Base-by-base conservation (phyloP, 2,888 invertebrate species). In the Callyntrura guangdongensis region DNA sequence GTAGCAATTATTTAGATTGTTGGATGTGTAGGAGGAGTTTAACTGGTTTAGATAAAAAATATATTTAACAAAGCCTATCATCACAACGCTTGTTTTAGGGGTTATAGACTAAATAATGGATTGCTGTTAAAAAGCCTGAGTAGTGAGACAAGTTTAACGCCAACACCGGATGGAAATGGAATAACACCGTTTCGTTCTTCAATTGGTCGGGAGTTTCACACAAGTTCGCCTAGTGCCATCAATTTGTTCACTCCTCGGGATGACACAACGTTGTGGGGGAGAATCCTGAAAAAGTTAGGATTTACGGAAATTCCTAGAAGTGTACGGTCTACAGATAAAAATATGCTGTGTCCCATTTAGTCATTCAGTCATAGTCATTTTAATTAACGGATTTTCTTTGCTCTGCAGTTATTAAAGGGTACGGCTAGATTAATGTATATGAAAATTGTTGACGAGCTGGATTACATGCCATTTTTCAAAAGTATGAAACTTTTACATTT, bases 361-460 rank as follows among this genome's bases (percentile, higher is more conserved):
- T 56, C n/a, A n/a, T n/a, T n/a, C n/a, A n/a, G n/a, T n/a, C n/a
- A n/a, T n/a, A n/a, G n/a, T n/a, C n/a, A n/a, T n/a, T n/a, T n/a
- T n/a, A 56, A 12, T 69, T n/a, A 14, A 17, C 27, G 64, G 36
- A 47, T 56, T 83, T 22, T 85, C 59, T 56, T 53, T 53, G n/a
- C 17, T 93, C 96, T 96, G 87, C 95, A 97, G 97, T 96, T 96
- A 93, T 95, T 97, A 59, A 96, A 95, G 95, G 96, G 1, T 95
- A 96, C 47, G 97, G 97, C 61, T 96, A 96, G 94, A 36, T 95
- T 97, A 47, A 94, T 97, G 8, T 98, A 97, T 95, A 97, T 97
- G 95, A 96, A 96, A 94, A 96, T 97, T 90, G 97, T 96, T 5
- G 97, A 97, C 93, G 96, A 96, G 94, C 95, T 98, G 22, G 95